Base-by-base conservation (phyloP, 2,888 invertebrate species). In the Cataglyphis rosenhaueri region DNA sequence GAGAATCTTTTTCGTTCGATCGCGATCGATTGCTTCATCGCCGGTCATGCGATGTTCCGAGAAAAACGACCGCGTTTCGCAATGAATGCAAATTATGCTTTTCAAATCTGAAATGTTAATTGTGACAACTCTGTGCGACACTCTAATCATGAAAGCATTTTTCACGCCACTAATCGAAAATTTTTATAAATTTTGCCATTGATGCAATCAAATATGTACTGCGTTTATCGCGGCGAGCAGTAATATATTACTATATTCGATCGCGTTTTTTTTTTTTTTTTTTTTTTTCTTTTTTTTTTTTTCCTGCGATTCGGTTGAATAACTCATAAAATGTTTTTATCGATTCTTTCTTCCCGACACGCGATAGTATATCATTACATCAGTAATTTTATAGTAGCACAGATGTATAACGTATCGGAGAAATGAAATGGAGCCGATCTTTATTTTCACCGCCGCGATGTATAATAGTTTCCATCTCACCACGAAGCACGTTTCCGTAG, bases 381-480 rank as follows among this genome's bases (percentile, higher is more conserved):
- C 85, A 12, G 65, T 70, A 68, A 71, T 76, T 68, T 81, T 82
- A 81, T 79, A 84, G 70, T 73, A 75, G 18, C 81, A 18, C 38
- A 84, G 87, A 84, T 85, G 82, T 57, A 83, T 84, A 84, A 84
- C 87, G 83, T 78, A 84, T 88, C 83, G 86, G 52, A 82, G 89
- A 87, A 85, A 84, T 84, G 89, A 87, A 88, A 89, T 88, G 87
- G 85, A 85, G n/a, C 86, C 85, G 81, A 68, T 84, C 75, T 52
- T 66, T 10, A 35, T 35, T 0, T n/a, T 66, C 70, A 65, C 57
- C 81, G 25, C 8, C 81, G 81, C 82, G 81, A 41, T 21, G 78
- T 78, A 29, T 29, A 29, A 2, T 29, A 74, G 81, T 88, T 88
- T 82, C 84, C 87, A 81, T 87, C 85, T 81, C 84, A 74, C 41